Conservation (phyloP, 2,797 vertebrate genomes). For the Staurois parvus region DNA sequence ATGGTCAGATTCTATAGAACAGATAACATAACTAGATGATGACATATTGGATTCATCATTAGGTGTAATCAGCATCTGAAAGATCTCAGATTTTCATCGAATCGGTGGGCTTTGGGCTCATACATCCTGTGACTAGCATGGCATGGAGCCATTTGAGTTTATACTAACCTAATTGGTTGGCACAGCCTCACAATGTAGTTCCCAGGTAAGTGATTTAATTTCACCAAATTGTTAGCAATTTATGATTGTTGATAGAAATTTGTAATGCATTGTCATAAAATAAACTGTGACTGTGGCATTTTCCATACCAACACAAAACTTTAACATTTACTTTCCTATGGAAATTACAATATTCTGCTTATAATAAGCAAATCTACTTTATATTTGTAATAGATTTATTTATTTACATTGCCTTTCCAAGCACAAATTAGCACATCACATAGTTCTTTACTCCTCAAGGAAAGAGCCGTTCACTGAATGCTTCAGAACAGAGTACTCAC, state of each 20-base stretch:
- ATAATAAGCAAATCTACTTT: slow-evolving; percentile 29
- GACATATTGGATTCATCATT: not conserved
- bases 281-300: not conserved
- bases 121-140: not conserved
- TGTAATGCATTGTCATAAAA: not conserved
- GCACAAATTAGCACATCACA: too few species aligned
- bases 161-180: too few species aligned
- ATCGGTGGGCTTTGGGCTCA: not conserved
- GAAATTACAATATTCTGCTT: slow-evolving; percentile 23
- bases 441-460: too few species aligned
- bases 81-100: not conserved
- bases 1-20: not conserved
- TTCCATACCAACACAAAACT: not conserved
- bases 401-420: too few species aligned
- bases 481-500: not conserved
- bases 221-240: not conserved
- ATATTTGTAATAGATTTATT: too few species aligned
- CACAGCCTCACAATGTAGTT: not conserved
- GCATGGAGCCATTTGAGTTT: not conserved
- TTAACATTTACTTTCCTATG: not conserved
- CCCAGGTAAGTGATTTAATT: not conserved
- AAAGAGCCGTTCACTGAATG: too few species aligned
- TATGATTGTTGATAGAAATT: not conserved
- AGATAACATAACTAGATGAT: not conserved
- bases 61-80: not conserved